These are phyloP conservation scores for Chiloscyllium plagiosum DNA, from an alignment of 2,113 vertebrate species.

Conservation along the genomic window DNA sequence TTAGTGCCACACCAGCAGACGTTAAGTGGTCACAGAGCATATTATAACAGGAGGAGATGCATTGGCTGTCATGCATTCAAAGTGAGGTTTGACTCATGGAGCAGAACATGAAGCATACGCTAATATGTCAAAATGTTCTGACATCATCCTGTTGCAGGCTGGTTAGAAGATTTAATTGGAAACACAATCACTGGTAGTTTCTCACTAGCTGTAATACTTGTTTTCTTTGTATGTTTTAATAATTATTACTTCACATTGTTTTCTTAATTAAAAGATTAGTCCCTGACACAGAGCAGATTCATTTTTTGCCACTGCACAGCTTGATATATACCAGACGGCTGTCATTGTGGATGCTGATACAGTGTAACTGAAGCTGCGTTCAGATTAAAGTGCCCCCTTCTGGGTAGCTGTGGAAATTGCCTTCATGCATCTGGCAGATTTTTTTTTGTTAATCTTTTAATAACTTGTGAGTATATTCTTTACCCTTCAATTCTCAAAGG, in stretches of 20 bases:
- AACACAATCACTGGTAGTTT: constrained; percentile 2
- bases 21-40: not conserved
- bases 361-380: not conserved
- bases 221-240: constrained; percentile 8
- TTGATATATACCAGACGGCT: not conserved
- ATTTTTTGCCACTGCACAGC: constrained; percentile 19
- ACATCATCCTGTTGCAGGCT: constrained; percentile 12
- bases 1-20: not conserved
- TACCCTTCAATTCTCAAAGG: not conserved
- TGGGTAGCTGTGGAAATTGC: not conserved
- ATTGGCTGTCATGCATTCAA: constrained; percentile 2
- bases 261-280: constrained; percentile 27
- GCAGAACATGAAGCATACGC: not conserved
- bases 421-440: not conserved
- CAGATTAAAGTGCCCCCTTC: constrained; percentile 11
- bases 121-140: constrained; percentile 20
- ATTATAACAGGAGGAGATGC: not conserved
- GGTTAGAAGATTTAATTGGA: not conserved
- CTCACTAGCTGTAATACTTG: constrained; percentile 17
- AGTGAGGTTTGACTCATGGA: not conserved
- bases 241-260: constrained; percentile 9
- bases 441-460: not conserved
- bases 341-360: not conserved
- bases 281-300: not conserved
- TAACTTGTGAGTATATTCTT: not conserved